A percentile compares a stretch with the other conserved stretches of the same genome.
phyloP scores from a whole-genome alignment of 2,797 vertebrate genomes.

The Lutjanus argentimaculatus region DNA sequence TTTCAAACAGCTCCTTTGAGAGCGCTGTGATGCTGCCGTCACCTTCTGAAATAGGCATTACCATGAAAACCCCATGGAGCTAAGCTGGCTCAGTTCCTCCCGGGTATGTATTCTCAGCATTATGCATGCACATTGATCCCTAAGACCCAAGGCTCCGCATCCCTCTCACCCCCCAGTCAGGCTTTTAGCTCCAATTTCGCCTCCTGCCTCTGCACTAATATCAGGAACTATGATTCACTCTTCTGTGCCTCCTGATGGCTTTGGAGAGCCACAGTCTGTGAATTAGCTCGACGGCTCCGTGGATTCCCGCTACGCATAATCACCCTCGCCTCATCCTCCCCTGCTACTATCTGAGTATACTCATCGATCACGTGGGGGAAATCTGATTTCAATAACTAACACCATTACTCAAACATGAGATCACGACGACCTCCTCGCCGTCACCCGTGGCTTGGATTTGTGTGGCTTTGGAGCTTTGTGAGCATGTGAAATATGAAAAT shows the following conservation, averaged over 20 bases:
- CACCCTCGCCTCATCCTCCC: slow-evolving; percentile 42
- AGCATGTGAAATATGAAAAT: slow-evolving; percentile 76
- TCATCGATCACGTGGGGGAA: slow-evolving; percentile 67
- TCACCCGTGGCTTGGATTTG: slow-evolving; percentile 58
- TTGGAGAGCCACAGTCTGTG: slow-evolving; percentile 43
- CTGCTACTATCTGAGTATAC: slow-evolving; percentile 44
- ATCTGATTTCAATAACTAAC: slow-evolving; percentile 76
- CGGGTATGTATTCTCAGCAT: slow-evolving; percentile 35
- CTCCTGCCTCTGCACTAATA: slow-evolving; percentile 58
- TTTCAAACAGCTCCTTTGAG: slow-evolving; percentile 23
- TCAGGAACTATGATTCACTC: slow-evolving; percentile 44
- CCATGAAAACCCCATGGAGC: slow-evolving; percentile 21
- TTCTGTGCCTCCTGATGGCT: slow-evolving; percentile 50
- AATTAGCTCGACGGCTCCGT: slow-evolving; percentile 56
- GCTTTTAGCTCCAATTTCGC: slow-evolving; percentile 52
- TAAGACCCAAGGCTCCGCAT: slow-evolving; percentile 31
- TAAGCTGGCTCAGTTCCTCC: slow-evolving; percentile 43
- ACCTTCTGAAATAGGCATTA: slow-evolving; percentile 28
- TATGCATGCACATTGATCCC: slow-evolving; percentile 56
- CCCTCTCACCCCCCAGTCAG: slow-evolving; percentile 19
- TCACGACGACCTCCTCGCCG: neutral
- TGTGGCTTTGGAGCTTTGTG: slow-evolving; percentile 53
- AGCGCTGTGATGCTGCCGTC: neutral
- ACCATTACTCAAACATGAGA: slow-evolving; percentile 77
- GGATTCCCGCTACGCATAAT: slow-evolving; percentile 65